Evolutionary conservation across 2,113 vertebrate genomes (phyloP), one percentile per base, ranked within the genome.

Genomic region (Thalassoma bifasciatum): DNA sequence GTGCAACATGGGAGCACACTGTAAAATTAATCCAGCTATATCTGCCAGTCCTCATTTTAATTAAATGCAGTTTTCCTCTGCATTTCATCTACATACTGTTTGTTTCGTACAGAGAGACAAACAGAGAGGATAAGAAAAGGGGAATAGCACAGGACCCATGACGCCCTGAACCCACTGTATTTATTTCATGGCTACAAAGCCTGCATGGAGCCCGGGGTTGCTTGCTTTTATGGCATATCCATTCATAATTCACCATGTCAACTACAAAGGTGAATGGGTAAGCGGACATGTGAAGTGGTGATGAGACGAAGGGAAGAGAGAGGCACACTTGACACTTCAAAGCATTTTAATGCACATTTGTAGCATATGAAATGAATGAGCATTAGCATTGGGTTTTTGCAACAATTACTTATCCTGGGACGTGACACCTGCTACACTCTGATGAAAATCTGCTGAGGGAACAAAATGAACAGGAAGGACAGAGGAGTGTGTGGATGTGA

Each of bases 281-380:
- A 72, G 50, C 63, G 78, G 80, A 78, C 50, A 71, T 30, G 63
- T 0, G 24, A 66, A 72, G 42, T 10, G 34, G 50, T 52, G 60
- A 69, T 66, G 79, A 82, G 59, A 66, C 47, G 42, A 30, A 77
- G 10, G 19, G 71, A 64, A 71, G 51, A 71, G 26, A 42, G 53
- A 52, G 51, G 30, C 46, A 72, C 46, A 58, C 86, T 78, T 87
- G 86, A 86, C 85, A 89, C 85, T 83, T 90, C 79, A 91, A 89
- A 89, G 80, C 72, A 66, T 66, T 72, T 80, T 78, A 84, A 86
- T 86, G 68, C 46, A 65, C 56, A 42, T 85, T 84, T 83, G 46
- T 67, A 66, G 71, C 71, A 63, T 62, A 37, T 54, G 62, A 69
- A 83, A 86, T 62, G 61, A 82, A 52, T 26, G 13, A 12, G 52